Conservation (phyloP, 64 coral and sea anemone species). For the Porites australiensis region DNA sequence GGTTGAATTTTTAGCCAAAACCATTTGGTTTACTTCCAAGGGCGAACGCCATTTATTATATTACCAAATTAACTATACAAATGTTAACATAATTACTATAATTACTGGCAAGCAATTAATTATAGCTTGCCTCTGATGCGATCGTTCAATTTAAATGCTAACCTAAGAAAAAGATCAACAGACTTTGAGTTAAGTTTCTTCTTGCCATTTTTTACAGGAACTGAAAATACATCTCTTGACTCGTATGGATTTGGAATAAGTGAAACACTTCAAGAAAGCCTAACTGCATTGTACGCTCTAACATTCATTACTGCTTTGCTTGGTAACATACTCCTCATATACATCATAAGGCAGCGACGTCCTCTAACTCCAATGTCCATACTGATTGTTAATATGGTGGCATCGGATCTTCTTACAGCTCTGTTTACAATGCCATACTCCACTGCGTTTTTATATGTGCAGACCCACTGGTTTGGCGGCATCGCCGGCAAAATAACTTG, state of each 20-base stretch:
- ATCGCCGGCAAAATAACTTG: slow-evolving; percentile 30
- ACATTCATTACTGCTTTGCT: slow-evolving; percentile 17
- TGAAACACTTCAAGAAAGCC: neutral
- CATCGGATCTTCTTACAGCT: slow-evolving; percentile 35
- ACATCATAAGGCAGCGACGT: slow-evolving; percentile 12
- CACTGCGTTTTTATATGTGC: slow-evolving; percentile 33
- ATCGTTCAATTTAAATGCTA: too few species aligned
- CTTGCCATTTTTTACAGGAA: neutral
- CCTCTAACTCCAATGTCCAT: neutral
- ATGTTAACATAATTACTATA: too few species aligned
- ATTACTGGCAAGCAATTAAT: too few species aligned
- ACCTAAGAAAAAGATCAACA: neutral
- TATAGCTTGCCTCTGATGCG: too few species aligned
- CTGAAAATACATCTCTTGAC: neutral
- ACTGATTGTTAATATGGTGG: slow-evolving; percentile 54
- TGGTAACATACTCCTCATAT: neutral
- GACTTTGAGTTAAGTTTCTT: neutral
- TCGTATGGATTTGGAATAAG: neutral
- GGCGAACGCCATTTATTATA: too few species aligned
- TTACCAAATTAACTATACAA: too few species aligned
- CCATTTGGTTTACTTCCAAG: too few species aligned
- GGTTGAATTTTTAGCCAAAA: too few species aligned
- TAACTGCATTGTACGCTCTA: slow-evolving; percentile 5
- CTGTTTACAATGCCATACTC: slow-evolving; percentile 59
- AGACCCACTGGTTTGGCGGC: slow-evolving; percentile 54